Evolutionary conservation across 2,113 vertebrate genomes (phyloP).

Genomic region (Anthoscopus minutus): DNA sequence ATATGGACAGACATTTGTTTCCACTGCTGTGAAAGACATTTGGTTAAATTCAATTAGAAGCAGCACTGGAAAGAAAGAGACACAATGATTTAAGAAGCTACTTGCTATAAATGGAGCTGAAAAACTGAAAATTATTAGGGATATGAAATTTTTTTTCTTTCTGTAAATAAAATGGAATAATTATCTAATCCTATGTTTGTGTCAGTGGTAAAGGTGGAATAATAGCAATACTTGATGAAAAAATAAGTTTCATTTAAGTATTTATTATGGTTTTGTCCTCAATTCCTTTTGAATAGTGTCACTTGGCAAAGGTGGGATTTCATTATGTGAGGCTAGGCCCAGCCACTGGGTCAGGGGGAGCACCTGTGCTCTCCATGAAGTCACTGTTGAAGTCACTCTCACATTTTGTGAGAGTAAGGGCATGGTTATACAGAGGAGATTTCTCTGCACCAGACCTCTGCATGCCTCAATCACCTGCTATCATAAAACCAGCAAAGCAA

Average conservation of each 20-base stretch:
- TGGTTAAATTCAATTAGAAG: background rate
- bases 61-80: background rate
- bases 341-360: background rate
- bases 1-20: background rate
- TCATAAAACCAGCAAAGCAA: background rate
- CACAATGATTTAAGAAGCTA: fast-evolving
- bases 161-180: background rate
- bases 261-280: background rate
- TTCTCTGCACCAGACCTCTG: background rate
- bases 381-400: background rate
- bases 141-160: background rate
- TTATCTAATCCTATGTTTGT: background rate
- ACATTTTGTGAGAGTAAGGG: background rate
- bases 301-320: background rate
- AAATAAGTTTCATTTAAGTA: background rate
- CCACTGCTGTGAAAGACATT: background rate
- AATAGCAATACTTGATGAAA: background rate
- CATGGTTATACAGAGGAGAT: background rate
- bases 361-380: background rate
- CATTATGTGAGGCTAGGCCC: background rate
- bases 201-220: background rate
- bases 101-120: background rate
- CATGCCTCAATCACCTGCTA: background rate
- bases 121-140: background rate
- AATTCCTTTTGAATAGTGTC: background rate